Evolutionary conservation across 1,140 invertebrate species (phyloP).

Genomic region (Asobara japonica): DNA sequence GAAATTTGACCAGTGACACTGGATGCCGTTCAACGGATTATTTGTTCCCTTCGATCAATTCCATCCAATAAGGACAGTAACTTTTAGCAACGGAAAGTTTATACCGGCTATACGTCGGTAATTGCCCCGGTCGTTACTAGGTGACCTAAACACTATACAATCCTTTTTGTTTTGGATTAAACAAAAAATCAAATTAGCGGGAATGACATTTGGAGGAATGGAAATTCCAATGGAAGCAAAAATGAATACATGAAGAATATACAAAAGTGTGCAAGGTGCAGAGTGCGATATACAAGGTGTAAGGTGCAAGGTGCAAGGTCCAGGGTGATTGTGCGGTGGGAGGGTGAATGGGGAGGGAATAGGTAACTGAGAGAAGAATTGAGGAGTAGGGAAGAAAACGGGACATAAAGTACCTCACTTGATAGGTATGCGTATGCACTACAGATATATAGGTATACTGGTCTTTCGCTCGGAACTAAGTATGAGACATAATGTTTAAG

Average conservation of each 20-base stretch:
- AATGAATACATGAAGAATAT: neutral
- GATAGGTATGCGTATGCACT: constrained; percentile 3
- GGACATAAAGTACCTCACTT: neutral
- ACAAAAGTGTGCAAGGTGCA: constrained; percentile 2
- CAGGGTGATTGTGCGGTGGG: neutral
- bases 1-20: no score
- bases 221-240: neutral
- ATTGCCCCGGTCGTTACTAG: no score
- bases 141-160: no score
- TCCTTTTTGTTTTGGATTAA: no score
- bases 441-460: neutral
- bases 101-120: no score
- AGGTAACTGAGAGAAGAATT: neutral
- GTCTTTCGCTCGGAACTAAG: neutral
- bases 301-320: constrained; percentile 31
- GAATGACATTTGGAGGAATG: no score
- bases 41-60: no score
- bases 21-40: no score
- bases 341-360: neutral
- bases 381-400: neutral
- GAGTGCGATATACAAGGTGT: constrained; percentile 25
- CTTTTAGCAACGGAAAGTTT: no score
- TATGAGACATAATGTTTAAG: constrained; percentile 15
- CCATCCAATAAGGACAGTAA: no score
- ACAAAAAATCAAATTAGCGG: no score